These are phyloP conservation scores for Microcebus ravelobensis DNA, from an alignment of 2,113 vertebrate genomes.

Conservation along the genomic window DNA sequence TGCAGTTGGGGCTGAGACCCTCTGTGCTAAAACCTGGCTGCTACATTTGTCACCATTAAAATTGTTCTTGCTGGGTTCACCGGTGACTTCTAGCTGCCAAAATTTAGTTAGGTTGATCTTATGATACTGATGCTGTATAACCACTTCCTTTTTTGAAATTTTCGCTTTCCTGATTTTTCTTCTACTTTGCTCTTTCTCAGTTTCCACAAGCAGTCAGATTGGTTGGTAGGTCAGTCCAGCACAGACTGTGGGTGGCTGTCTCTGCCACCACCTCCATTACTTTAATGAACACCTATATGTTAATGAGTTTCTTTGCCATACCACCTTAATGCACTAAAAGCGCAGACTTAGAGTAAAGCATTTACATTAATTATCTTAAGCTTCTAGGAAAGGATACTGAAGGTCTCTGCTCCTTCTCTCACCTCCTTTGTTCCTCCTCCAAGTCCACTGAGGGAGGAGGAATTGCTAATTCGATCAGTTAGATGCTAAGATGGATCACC, in stretches of 20 bases:
- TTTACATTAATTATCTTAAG: not conserved
- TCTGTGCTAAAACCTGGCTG: not conserved
- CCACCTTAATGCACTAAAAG: not conserved
- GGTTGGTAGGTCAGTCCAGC: not conserved
- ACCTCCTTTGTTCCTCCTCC: not conserved
- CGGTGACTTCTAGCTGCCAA: not conserved
- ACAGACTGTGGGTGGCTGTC: not conserved
- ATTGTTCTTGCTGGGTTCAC: not conserved
- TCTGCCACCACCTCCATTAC: not conserved
- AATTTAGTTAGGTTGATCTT: not conserved
- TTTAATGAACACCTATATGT: rapidly evolving
- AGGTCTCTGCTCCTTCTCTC: not conserved
- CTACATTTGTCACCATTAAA: not conserved
- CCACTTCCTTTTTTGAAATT: not conserved
- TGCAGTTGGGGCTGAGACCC: not conserved
- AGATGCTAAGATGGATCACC: not conserved
- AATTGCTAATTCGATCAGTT: not conserved
- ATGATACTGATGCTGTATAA: not conserved
- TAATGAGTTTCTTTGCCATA: not conserved
- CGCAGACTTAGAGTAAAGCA: not conserved
- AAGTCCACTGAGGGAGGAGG: not conserved
- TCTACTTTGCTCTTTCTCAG: not conserved
- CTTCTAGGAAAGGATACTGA: not conserved
- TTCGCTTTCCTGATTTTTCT: not conserved
- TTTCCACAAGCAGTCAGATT: not conserved